phyloP scores from a whole-genome alignment of 1,140 invertebrate genomes.

The Scaptodrosophila lebanonensis region DNA sequence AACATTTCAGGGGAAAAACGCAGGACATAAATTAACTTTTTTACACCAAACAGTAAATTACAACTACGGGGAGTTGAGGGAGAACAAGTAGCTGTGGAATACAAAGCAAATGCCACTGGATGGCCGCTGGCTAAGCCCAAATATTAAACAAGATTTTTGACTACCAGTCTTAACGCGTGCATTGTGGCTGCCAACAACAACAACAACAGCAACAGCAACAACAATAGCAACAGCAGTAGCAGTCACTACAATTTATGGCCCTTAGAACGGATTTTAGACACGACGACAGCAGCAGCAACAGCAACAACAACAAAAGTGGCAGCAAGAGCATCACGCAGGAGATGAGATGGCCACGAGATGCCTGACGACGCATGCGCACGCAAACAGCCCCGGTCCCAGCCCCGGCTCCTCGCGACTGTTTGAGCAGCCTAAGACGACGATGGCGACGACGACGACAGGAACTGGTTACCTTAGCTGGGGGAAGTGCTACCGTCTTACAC shows the following conservation, averaged over 20 bases:
- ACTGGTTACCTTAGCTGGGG: slow-evolving; percentile 57
- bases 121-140: slow-evolving; percentile 34
- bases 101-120: slow-evolving; percentile 25
- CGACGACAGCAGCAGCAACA: slow-evolving; percentile 41
- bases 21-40: slow-evolving; percentile 35
- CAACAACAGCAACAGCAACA: slow-evolving; percentile 27
- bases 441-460: slow-evolving; percentile 30
- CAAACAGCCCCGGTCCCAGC: slow-evolving; percentile 18
- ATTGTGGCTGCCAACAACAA: slow-evolving; percentile 35
- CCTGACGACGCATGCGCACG: slow-evolving; percentile 29
- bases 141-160: slow-evolving; percentile 70
- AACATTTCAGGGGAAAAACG: background rate
- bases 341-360: background rate
- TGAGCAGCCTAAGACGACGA: no score
- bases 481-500: slow-evolving; percentile 73
- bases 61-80: slow-evolving; percentile 22
- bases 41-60: slow-evolving; percentile 33
- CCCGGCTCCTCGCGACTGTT: no score
- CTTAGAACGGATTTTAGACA: slow-evolving; percentile 67
- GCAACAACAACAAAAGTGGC: background rate
- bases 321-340: no score
- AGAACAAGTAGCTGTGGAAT: background rate
- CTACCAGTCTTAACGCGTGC: slow-evolving; percentile 65
- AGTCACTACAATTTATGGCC: slow-evolving; percentile 58
- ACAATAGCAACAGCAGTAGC: slow-evolving; percentile 5